phyloP scores from a whole-genome alignment of 2,888 invertebrate species.

The Acleris cristana region DNA sequence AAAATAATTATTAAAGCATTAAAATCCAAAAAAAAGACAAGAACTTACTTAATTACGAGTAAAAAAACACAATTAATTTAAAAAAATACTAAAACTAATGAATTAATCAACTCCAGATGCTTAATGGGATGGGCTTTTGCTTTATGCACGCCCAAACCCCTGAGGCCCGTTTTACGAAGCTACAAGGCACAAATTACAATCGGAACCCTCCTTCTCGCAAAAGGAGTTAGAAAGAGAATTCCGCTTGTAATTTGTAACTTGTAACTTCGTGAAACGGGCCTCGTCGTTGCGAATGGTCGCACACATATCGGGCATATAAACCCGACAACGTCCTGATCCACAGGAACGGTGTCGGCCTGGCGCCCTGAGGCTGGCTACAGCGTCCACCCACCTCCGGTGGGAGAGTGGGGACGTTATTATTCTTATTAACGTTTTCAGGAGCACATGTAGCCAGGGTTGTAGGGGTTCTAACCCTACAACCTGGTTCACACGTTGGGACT shows the following conservation, averaged over 20 bases:
- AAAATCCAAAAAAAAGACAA: no score
- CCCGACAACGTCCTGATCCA: background rate
- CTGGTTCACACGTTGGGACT: background rate
- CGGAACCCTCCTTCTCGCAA: no score
- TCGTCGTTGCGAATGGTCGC: background rate
- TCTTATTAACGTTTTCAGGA: background rate
- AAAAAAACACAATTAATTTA: no score
- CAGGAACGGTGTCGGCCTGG: background rate
- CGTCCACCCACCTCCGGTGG: background rate
- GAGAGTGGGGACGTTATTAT: background rate
- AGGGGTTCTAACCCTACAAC: background rate
- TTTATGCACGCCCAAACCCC: conserved; percentile 6
- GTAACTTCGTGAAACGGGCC: no score
- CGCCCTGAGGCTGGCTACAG: background rate
- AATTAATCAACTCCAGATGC: background rate
- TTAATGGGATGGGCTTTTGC: background rate
- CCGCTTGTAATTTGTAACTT: no score
- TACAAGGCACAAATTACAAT: no score
- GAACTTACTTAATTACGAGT: background rate
- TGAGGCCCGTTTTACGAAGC: no score
- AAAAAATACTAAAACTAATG: no score
- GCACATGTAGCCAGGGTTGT: no score
- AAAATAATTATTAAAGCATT: no score
- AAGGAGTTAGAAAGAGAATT: no score
- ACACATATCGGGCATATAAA: background rate